Conservation (phyloP, 2,797 vertebrate genomes). For the Pseudochaenichthys georgianus region DNA sequence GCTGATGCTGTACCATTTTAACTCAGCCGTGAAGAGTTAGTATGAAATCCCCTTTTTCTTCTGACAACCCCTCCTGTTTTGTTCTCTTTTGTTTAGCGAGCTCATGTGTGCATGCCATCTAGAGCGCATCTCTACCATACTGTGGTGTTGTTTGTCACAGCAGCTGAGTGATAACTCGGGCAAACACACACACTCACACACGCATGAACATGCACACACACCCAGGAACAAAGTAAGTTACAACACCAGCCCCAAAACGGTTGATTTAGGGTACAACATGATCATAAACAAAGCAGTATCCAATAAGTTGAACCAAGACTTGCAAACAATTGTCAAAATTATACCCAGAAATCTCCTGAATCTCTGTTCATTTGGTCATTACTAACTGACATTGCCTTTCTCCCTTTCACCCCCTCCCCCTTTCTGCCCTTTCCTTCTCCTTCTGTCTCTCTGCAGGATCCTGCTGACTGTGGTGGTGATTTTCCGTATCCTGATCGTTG, state of each 20-base stretch:
- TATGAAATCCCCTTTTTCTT: conserved; percentile 53
- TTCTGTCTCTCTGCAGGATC: conserved; percentile 84
- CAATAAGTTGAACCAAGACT: conserved; percentile 21
- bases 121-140: conserved; percentile 47
- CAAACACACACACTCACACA: conserved; percentile 22
- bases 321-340: conserved; percentile 9
- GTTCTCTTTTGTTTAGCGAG: conserved; percentile 37
- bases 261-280: not conserved
- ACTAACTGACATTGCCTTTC: conserved; percentile 59
- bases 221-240: not conserved
- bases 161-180: conserved; percentile 37
- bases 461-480: conserved; percentile 95
- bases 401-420: conserved; percentile 40
- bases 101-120: conserved; percentile 53
- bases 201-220: conserved; percentile 16
- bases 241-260: not conserved
- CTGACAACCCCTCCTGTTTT: conserved; percentile 32
- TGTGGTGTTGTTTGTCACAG: conserved; percentile 42
- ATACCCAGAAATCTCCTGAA: conserved; percentile 23
- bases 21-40: conserved; percentile 38
- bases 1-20: conserved; percentile 31
- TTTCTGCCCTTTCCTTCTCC: conserved; percentile 56
- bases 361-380: conserved; percentile 32
- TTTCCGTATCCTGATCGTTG: conserved; percentile 93
- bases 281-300: conserved; percentile 23